These are phyloP conservation scores for Heliconius hewitsoni DNA, from an alignment of 1,140 invertebrate species.

Conservation along the genomic window DNA sequence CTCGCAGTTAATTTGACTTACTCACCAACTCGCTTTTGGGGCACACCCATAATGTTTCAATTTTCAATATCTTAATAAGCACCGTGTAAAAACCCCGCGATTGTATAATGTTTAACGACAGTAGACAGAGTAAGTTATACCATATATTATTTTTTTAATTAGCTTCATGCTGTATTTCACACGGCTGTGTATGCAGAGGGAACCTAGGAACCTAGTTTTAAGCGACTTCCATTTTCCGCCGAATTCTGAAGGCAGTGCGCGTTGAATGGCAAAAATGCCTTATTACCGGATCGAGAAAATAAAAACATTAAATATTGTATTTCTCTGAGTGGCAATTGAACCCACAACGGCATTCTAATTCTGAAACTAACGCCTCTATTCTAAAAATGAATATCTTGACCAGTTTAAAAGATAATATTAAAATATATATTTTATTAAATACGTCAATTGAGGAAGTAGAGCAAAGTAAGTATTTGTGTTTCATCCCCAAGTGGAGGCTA, in stretches of 20 bases:
- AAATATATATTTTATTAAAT: background rate
- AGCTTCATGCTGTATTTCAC: no score
- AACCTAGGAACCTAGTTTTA: no score
- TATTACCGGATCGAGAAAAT: no score
- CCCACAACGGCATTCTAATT: no score
- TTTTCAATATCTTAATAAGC: background rate
- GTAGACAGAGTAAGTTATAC: background rate
- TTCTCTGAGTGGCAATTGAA: no score
- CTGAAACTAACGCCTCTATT: background rate
- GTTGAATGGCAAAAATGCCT: no score
- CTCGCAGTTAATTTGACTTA: background rate
- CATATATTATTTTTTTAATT: no score
- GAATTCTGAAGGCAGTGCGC: no score
- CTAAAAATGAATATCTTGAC: background rate
- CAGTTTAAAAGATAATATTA: background rate
- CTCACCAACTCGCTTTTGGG: background rate
- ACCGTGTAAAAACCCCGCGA: background rate
- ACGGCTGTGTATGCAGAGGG: no score
- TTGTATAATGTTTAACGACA: background rate
- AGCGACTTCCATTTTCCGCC: no score
- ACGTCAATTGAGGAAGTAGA: background rate
- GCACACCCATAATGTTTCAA: background rate
- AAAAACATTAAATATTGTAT: no score
- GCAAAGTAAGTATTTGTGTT: background rate
- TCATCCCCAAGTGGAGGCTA: background rate